Conservation (phyloP, 2,888 invertebrate species). For the Aporophyla nigra region DNA sequence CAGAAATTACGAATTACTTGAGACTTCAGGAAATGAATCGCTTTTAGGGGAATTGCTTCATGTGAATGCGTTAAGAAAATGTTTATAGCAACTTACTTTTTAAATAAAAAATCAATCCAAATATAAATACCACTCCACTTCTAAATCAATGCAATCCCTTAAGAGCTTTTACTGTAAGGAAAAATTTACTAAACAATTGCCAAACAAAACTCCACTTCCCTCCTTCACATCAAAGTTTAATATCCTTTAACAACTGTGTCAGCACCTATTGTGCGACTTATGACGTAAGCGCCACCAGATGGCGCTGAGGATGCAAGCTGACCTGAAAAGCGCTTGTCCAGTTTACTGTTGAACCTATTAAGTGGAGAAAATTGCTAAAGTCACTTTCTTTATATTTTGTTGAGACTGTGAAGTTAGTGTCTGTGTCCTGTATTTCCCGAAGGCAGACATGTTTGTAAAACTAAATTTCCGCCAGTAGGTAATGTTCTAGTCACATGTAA, state of each 20-base stretch:
- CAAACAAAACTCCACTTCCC: constrained; percentile 12
- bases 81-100: too few relatives aligned
- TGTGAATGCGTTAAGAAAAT: too few relatives aligned
- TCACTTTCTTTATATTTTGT: constrained; percentile 1
- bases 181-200: constrained; percentile 1
- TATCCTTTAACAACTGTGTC: constrained; percentile 17
- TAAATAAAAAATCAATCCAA: not conserved
- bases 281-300: constrained; percentile 42
- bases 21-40: too few relatives aligned
- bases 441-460: not conserved
- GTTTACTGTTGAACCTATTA: constrained; percentile 35
- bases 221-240: constrained; percentile 6
- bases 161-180: constrained; percentile 23
- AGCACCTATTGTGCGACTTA: constrained; percentile 38
- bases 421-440: too few relatives aligned
- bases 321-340: constrained; percentile 21
- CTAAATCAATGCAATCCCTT: constrained; percentile 21
- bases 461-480: not conserved
- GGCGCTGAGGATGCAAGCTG: constrained; percentile 39
- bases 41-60: too few relatives aligned
- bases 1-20: too few relatives aligned
- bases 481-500: too few relatives aligned
- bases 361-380: constrained; percentile 7
- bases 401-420: not conserved
- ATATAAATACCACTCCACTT: not conserved